A percentile compares a stretch with the other conserved stretches of the same genome.
phyloP scores from a whole-genome alignment of 2,113 vertebrate genomes.

The Pelobates fuscus region DNA sequence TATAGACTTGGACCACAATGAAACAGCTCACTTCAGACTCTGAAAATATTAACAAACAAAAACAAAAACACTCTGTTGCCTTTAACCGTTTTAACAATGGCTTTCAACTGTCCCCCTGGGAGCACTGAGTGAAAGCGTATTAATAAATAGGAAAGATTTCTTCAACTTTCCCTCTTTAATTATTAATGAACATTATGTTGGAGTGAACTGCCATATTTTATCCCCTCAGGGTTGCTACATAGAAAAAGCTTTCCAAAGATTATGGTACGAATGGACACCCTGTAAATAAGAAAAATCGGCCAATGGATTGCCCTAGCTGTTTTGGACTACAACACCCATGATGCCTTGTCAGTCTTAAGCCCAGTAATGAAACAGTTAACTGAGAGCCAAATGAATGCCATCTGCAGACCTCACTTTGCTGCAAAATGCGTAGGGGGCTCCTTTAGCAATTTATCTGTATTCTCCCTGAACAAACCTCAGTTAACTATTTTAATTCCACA shows the following conservation, averaged over 20 bases:
- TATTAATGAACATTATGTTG: slow-evolving; percentile 26
- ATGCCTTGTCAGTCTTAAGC: neutral
- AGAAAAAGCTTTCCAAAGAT: too few relatives aligned
- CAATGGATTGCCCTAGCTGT: too few relatives aligned
- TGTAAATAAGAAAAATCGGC: too few relatives aligned
- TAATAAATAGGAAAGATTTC: slow-evolving; percentile 5
- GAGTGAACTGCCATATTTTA: neutral
- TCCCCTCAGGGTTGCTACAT: neutral
- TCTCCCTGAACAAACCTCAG: too few relatives aligned
- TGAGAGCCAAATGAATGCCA: too few relatives aligned
- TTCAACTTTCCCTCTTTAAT: slow-evolving; percentile 10
- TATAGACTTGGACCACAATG: too few relatives aligned
- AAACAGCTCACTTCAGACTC: too few relatives aligned
- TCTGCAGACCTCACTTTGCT: neutral
- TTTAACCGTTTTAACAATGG: neutral
- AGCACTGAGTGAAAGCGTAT: neutral
- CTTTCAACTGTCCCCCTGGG: neutral
- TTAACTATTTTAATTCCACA: too few relatives aligned
- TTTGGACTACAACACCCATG: neutral
- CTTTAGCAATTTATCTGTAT: too few relatives aligned
- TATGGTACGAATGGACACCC: too few relatives aligned
- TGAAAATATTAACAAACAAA: too few relatives aligned
- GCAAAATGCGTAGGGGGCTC: neutral
- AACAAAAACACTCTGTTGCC: neutral
- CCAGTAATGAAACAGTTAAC: too few relatives aligned